Evolutionary conservation across 2,113 vertebrate species (phyloP), one percentile per base, ranked within the genome.

Genomic region (Chionis minor): DNA sequence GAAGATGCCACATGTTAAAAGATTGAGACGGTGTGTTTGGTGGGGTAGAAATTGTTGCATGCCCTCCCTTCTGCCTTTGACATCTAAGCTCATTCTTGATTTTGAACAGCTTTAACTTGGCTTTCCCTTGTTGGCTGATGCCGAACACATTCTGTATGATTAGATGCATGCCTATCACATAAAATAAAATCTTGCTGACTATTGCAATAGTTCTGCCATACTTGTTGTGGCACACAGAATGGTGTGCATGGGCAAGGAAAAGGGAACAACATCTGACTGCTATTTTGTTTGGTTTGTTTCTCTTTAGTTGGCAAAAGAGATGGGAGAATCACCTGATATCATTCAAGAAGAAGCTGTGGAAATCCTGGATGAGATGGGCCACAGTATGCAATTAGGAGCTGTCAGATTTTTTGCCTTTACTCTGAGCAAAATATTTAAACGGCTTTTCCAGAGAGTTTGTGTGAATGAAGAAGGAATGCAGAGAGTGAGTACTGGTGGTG

Each of bases 391-490:
- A 35, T 97, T 99, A 92, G 98, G 99, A 97, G 98, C 99, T 17
- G 52, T 99, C 61, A 98, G 99, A 28, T 98, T 99, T 97, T 99
- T 99, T 74, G 99, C 99, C 88, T 99, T 99, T 94, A 95, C 90
- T 7, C 97, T 99, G 89, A 98, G 98, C 97, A 99, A 99, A 96
- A 98, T 99, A 97, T 99, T 99, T 93, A 99, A 99, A 93, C 97
- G 98, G 2, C 98, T 99, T 95, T 99, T 99, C 97, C 98, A 97
- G 66, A 99, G 98, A 90, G 98, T 99, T 92, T 98, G 98, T 75
- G 98, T 99, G 59, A 99, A 99, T 65, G 99, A 99, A 95, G 99
- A 99, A 89, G 99, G 99, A 81, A 98, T 99, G 94, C 99, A 99
- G 96, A 99, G 99, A 97, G 99, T 99, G 95, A 99, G 99, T 97